Percentiles rank a stretch among this genome's conserved stretches.
These are phyloP conservation scores for Blennius ocellaris DNA, from an alignment of 2,113 vertebrate genomes.

Conservation along the genomic window DNA sequence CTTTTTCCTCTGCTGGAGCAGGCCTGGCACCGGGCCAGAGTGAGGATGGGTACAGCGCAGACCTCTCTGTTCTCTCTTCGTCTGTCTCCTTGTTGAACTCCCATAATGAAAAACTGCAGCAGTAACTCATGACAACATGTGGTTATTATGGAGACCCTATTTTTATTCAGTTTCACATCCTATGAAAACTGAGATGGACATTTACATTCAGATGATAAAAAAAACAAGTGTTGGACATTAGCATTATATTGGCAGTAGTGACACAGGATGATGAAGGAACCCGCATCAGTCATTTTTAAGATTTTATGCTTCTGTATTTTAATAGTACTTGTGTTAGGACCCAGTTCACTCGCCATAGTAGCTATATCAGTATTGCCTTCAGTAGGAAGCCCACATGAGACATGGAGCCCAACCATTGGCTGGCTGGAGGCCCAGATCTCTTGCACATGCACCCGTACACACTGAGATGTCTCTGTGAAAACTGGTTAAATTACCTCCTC, in stretches of 20 bases:
- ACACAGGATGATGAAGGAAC: neutral
- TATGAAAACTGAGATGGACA: neutral
- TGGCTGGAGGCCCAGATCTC: slow-evolving; percentile 49
- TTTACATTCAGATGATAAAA: neutral
- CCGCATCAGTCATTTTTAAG: too few relatives aligned
- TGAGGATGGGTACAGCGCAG: slow-evolving; percentile 59
- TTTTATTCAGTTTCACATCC: slow-evolving; percentile 16
- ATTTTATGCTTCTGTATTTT: neutral
- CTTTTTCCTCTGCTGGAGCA: slow-evolving; percentile 50
- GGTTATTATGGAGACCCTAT: slow-evolving; percentile 17
- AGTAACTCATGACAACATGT: slow-evolving; percentile 27
- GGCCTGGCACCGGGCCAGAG: slow-evolving; percentile 65
- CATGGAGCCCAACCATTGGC: slow-evolving; percentile 43
- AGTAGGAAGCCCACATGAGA: slow-evolving; percentile 33
- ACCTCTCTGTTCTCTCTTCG: slow-evolving; percentile 45
- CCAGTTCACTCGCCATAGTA: slow-evolving; percentile 2
- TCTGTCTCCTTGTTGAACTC: slow-evolving; percentile 46
- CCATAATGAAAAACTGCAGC: slow-evolving; percentile 45
- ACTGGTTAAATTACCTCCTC: neutral
- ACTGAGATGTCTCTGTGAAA: slow-evolving; percentile 5
- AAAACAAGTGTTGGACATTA: too few relatives aligned
- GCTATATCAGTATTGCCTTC: slow-evolving; percentile 24
- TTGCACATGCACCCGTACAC: neutral
- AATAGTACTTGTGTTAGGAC: neutral
- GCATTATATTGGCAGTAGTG: too few relatives aligned